phyloP scores from a whole-genome alignment of 1,140 invertebrate genomes.

The Acromyrmex echinatior region DNA sequence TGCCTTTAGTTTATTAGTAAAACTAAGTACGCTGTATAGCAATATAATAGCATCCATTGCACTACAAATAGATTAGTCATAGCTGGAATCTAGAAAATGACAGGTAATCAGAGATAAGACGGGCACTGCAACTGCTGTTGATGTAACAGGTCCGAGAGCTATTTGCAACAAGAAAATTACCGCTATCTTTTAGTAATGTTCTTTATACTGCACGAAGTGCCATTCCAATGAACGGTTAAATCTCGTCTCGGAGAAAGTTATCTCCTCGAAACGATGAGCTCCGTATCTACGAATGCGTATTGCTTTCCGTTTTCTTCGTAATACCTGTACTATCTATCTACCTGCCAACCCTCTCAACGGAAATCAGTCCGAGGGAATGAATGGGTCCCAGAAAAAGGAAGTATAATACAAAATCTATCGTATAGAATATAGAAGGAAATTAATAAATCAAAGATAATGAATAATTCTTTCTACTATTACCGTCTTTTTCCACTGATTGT shows the following conservation, averaged over 20 bases:
- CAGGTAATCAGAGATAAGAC: conserved; percentile 32
- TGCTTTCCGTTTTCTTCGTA: conserved; percentile 25
- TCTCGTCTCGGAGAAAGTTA: conserved; percentile 36
- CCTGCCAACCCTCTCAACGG: conserved; percentile 20
- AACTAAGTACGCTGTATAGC: neutral
- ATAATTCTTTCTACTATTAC: conserved; percentile 10
- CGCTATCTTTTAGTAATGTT: conserved; percentile 7
- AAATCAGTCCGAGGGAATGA: conserved; percentile 34
- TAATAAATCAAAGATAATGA: conserved; percentile 15
- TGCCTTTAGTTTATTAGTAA: neutral
- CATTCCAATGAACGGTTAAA: conserved; percentile 14
- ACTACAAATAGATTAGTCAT: neutral
- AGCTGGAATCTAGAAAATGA: conserved; percentile 38
- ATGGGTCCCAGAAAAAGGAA: neutral
- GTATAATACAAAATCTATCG: conserved; percentile 22
- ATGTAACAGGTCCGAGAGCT: conserved; percentile 23
- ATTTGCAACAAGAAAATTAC: conserved; percentile 44
- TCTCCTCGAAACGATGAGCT: conserved; percentile 25
- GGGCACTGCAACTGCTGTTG: neutral
- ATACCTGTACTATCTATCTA: conserved; percentile 2
- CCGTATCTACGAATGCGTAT: conserved; percentile 26
- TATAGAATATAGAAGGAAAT: conserved; percentile 8
- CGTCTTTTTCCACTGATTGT: too few relatives aligned
- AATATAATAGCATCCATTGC: neutral
- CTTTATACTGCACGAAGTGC: neutral